Percentiles rank a stretch among this genome's conserved stretches.
These are phyloP conservation scores for Mayetiola destructor DNA, from an alignment of 2,888 invertebrate species.

Conservation along the genomic window DNA sequence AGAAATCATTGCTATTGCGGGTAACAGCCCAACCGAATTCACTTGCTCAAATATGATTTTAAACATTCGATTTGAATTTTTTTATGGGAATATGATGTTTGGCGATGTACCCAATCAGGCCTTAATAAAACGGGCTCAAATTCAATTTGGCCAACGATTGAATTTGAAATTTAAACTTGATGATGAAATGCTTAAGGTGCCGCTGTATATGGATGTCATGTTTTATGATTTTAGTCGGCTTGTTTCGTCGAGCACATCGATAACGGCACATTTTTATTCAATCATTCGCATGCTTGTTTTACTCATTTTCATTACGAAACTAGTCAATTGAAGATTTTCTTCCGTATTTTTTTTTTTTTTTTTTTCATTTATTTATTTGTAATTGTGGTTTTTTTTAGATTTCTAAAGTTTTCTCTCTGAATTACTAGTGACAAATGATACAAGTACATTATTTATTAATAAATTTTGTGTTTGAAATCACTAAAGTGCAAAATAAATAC, in stretches of 20 bases:
- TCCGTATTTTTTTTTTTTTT: no score
- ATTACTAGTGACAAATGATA: no score
- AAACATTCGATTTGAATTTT: constrained; percentile 28
- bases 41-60: constrained; percentile 31
- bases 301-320: no score
- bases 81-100: constrained; percentile 20
- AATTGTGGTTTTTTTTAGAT: no score
- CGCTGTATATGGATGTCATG: constrained; percentile 27
- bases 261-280: no score
- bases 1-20: constrained; percentile 15
- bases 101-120: constrained; percentile 24
- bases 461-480: no score
- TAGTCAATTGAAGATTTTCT: no score
- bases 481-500: no score
- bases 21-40: constrained; percentile 21
- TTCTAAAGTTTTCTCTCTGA: no score
- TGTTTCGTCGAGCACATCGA: neutral
- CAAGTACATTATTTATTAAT: no score
- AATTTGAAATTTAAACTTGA: constrained; percentile 29
- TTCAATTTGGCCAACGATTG: constrained; percentile 27
- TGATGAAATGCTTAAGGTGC: constrained; percentile 22
- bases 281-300: no score
- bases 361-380: no score
- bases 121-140: constrained; percentile 24
- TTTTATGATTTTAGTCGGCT: constrained; percentile 24